Base-by-base conservation (phyloP, 2,113 vertebrate species). In the Colaptes auratus region DNA sequence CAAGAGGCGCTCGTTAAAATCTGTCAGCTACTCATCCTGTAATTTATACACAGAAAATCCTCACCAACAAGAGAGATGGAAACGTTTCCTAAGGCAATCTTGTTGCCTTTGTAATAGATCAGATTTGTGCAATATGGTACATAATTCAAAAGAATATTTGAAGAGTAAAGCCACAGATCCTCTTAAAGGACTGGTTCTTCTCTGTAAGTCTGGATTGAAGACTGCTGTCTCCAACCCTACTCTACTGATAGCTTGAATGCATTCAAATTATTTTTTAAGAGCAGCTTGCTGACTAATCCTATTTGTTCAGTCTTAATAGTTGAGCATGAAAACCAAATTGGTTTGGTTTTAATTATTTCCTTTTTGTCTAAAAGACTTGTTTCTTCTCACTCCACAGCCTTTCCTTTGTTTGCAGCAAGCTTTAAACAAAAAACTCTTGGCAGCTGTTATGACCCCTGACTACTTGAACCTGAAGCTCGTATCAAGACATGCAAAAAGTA, bases 41-140 rank as follows among this genome's bases (percentile, higher is more conserved):
- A 88, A 76, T 88, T 94, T 88, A 65, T 90, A 82, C 90, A 83
- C 25, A 83, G 36, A 56, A 80, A 81, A 80, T 77, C 28, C 31
- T 74, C 46, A 70, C 82, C 67, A 69, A 20, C 20, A 71, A 35
- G 70, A 71, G 61, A 67, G 53, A 87, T 53, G 42, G 56, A 82
- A 90, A 56, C 28, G 21, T 52, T 92, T 93, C 82, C 71, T 73
- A 58, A 91, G 75, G 65, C 65, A 73, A 25, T 88, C 48, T 42
- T 78, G 3, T 74, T 92, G 86, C 52, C 35, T 90, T 86, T 93
- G 52, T 86, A 84, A 77, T 80, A 61, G 42, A 90, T 90, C 52
- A 86, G 50, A 74, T 88, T 86, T 90, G 53, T 88, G 44, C 39
- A 50, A 56, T 60, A 67, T 61, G 61, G 52, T 64, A 48, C 31